phyloP scores from a whole-genome alignment of 2,888 invertebrate species.

The Ormyrus labotus region DNA sequence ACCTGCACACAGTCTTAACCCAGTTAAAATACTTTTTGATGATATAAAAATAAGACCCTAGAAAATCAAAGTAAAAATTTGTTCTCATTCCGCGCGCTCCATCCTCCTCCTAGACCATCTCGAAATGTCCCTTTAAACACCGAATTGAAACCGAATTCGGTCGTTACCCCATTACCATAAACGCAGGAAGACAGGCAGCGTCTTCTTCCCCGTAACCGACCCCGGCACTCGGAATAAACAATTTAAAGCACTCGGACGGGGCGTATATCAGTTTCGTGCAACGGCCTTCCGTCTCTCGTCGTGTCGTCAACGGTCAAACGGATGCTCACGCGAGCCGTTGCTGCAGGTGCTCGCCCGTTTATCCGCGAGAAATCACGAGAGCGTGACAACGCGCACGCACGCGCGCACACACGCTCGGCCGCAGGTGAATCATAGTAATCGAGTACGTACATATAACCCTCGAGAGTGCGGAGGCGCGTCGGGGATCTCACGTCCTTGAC shows the following conservation, averaged over 20 bases:
- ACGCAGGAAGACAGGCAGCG: constrained; percentile 22
- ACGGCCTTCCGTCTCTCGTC: constrained; percentile 35
- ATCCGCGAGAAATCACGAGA: constrained; percentile 22
- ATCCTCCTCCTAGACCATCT: too few relatives aligned
- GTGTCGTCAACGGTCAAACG: constrained; percentile 37
- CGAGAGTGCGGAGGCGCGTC: background rate
- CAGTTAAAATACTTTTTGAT: too few relatives aligned
- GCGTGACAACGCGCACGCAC: constrained; percentile 27
- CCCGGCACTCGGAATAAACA: background rate
- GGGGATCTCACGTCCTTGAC: constrained; percentile 51
- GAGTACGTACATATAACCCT: background rate
- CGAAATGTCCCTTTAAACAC: too few relatives aligned
- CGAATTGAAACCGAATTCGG: background rate
- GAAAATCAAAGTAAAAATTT: too few relatives aligned
- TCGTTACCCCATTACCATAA: constrained; percentile 41
- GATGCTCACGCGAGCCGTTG: constrained; percentile 16
- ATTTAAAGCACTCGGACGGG: background rate
- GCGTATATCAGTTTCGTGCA: background rate
- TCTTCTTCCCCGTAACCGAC: constrained; percentile 27
- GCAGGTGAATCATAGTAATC: constrained; percentile 50
- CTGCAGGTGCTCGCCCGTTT: constrained; percentile 4
- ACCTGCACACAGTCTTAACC: too few relatives aligned
- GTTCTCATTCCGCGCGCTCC: too few relatives aligned
- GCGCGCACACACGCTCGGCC: background rate
- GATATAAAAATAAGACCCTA: too few relatives aligned